Percentiles rank a stretch among this genome's conserved stretches.
Conservation (phyloP, 1,140 invertebrate species). For the Aphelinus atriplicis region DNA sequence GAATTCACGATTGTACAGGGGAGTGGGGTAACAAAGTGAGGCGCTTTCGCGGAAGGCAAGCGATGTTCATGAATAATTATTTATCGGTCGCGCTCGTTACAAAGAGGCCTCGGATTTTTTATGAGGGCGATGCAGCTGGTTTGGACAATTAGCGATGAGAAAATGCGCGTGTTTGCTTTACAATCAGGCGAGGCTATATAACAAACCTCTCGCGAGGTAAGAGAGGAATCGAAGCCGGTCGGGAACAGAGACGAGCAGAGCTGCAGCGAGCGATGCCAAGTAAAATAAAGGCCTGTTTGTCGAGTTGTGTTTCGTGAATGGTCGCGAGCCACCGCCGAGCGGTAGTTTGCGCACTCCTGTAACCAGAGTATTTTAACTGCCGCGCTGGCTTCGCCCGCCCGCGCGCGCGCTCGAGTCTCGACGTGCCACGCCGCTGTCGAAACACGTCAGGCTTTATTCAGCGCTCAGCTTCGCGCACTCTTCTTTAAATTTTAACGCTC, state of each 20-base stretch:
- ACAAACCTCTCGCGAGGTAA: too few species aligned
- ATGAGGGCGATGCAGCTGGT: neutral
- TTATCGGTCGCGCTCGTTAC: too few species aligned
- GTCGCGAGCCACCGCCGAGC: neutral
- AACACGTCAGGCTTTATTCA: constrained; percentile 31
- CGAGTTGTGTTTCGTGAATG: constrained; percentile 33
- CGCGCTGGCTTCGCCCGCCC: too few species aligned
- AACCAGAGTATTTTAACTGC: constrained; percentile 38
- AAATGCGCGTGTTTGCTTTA: constrained; percentile 25
- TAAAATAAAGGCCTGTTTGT: constrained; percentile 35
- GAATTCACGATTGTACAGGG: too few species aligned
- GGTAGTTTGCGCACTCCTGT: constrained; percentile 25
- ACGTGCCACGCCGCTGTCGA: neutral
- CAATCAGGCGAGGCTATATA: constrained; percentile 16
- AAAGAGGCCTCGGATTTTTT: too few species aligned
- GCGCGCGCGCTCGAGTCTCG: too few species aligned
- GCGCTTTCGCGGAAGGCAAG: too few species aligned
- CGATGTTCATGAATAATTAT: too few species aligned
- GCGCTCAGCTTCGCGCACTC: neutral
- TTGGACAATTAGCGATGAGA: constrained; percentile 7
- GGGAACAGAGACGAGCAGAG: neutral
- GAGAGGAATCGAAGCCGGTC: too few species aligned
- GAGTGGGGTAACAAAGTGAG: too few species aligned
- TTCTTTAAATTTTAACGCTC: too few species aligned
- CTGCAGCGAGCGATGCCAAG: constrained; percentile 7